A percentile compares a stretch with the other conserved stretches of the same genome.
Evolutionary conservation across 2,797 vertebrate genomes (phyloP).

Genomic region (Pygocentrus nattereri): DNA sequence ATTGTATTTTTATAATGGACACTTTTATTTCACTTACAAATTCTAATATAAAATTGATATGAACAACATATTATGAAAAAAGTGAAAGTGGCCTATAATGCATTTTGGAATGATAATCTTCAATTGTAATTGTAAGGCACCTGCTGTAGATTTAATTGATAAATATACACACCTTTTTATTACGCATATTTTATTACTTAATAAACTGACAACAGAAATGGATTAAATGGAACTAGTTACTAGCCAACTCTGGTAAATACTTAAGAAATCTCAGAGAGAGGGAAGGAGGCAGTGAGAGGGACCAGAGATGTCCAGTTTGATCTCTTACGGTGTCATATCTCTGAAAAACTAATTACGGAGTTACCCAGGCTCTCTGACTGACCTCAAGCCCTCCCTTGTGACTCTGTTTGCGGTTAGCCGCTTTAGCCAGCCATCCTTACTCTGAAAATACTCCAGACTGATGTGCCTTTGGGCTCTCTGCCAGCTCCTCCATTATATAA

Average conservation of each 20-base stretch:
- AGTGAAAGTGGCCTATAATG: no score
- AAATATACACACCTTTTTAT: no score
- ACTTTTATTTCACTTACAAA: no score
- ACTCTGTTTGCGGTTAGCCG: background rate
- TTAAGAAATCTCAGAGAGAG: background rate
- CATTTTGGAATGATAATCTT: no score
- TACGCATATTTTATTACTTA: background rate
- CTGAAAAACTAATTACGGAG: constrained; percentile 1
- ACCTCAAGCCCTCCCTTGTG: constrained; percentile 11
- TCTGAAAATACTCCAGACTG: constrained; percentile 16
- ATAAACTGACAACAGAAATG: background rate
- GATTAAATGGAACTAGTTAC: background rate
- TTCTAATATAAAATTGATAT: no score
- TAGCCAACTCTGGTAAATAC: background rate
- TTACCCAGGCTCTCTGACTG: constrained; percentile 4
- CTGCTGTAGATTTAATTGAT: no score
- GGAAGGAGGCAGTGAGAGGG: background rate
- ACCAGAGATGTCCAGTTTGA: background rate
- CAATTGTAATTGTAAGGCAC: no score
- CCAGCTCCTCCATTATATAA: constrained; percentile 11
- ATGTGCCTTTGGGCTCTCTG: constrained; percentile 1
- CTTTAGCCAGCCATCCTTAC: constrained; percentile 1
- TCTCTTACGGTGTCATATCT: background rate
- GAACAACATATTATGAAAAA: no score
- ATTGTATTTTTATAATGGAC: no score